These are phyloP conservation scores for Tipula vernalis DNA, from an alignment of 2,888 invertebrate species.

Conservation along the genomic window DNA sequence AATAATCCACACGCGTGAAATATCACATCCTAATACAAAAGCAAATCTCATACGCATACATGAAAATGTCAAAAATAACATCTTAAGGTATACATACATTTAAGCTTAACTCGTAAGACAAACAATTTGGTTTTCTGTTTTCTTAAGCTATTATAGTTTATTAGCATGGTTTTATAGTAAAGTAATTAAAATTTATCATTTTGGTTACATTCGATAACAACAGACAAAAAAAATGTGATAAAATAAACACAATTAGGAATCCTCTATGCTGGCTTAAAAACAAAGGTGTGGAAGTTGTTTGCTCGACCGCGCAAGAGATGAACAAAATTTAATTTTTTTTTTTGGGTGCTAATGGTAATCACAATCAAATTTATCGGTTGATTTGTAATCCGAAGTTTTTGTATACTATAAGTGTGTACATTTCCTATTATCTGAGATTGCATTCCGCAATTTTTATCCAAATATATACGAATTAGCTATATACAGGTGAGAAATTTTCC, in stretches of 20 bases:
- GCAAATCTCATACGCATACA: background rate
- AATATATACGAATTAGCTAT: background rate
- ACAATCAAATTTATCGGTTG: background rate
- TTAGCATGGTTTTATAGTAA: slow-evolving; percentile 4
- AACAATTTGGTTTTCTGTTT: background rate
- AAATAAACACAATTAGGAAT: background rate
- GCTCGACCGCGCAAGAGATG: background rate
- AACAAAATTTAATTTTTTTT: background rate
- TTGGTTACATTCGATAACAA: background rate
- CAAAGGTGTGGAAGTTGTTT: background rate
- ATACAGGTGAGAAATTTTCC: background rate
- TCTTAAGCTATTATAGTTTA: background rate
- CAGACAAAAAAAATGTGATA: background rate
- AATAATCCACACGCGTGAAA: background rate
- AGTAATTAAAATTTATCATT: background rate
- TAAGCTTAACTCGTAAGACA: background rate
- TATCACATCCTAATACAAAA: background rate
- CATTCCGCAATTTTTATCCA: background rate
- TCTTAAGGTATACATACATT: background rate
- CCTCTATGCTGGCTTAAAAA: background rate
- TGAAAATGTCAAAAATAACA: background rate
- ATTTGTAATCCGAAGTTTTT: background rate
- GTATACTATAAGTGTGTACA: background rate
- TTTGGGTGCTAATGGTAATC: background rate
- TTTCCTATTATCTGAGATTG: background rate